phyloP scores from a whole-genome alignment of 2,113 vertebrate genomes.

The Carlito syrichta region DNA sequence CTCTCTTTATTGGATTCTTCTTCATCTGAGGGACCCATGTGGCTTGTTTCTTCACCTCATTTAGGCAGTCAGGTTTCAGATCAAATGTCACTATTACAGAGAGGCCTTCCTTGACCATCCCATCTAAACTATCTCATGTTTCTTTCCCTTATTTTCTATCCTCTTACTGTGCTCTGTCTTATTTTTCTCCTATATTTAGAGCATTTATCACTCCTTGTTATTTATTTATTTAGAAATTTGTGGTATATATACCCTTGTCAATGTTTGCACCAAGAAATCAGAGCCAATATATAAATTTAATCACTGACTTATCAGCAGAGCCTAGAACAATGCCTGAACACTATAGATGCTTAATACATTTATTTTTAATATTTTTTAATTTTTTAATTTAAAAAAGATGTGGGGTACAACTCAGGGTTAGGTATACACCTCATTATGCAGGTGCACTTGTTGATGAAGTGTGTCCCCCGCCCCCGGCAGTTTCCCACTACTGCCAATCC shows the following conservation, averaged over 20 bases:
- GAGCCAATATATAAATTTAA: background rate
- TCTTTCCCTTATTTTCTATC: background rate
- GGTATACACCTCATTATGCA: no score
- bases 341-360: background rate
- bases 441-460: no score
- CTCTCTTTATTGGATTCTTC: background rate
- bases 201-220: background rate
- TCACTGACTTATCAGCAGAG: background rate
- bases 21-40: background rate
- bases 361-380: background rate
- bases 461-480: no score
- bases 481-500: no score
- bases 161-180: background rate
- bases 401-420: no score
- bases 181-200: background rate
- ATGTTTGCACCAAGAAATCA: background rate
- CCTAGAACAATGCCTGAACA: background rate
- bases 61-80: background rate
- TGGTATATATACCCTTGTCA: fast-evolving
- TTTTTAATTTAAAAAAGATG: no score
- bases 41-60: background rate
- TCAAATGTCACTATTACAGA: background rate
- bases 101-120: background rate
- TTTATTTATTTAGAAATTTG: background rate
- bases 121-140: background rate